phyloP scores from a whole-genome alignment of 2,888 invertebrate genomes.

The Ormyrus thymus region DNA sequence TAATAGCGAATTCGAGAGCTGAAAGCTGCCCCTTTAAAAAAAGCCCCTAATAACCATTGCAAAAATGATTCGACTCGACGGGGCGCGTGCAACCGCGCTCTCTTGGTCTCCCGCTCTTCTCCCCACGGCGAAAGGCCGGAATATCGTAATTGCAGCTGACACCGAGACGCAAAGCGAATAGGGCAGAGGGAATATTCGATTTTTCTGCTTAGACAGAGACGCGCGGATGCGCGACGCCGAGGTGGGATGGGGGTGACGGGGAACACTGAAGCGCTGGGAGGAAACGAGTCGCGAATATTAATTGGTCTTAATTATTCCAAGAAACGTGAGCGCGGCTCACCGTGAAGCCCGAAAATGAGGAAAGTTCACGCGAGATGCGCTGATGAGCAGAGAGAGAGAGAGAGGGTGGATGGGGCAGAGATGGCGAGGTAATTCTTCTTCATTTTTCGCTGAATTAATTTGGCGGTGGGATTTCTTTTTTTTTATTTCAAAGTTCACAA shows the following conservation, averaged over 20 bases:
- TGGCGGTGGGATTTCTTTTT: no score
- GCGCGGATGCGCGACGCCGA: not conserved
- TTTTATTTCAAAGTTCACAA: no score
- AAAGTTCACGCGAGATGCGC: constrained; percentile 42
- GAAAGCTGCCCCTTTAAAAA: no score
- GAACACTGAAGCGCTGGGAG: constrained; percentile 13
- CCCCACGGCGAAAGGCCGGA: not conserved
- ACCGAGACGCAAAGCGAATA: constrained; percentile 35
- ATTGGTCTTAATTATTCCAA: constrained; percentile 70
- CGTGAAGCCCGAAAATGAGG: constrained; percentile 47
- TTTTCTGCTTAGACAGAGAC: constrained; percentile 26
- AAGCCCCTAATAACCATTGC: no score
- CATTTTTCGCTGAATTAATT: not conserved
- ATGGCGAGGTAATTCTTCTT: not conserved
- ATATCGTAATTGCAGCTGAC: constrained; percentile 54
- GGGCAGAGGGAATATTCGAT: constrained; percentile 44
- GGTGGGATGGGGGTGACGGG: constrained; percentile 13
- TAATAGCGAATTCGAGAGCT: no score
- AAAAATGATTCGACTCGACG: no score
- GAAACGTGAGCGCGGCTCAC: constrained; percentile 36
- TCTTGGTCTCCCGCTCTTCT: no score
- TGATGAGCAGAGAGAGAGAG: constrained; percentile 26
- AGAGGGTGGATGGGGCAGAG: not conserved
- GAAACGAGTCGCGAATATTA: constrained; percentile 70
- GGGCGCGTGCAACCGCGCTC: no score